A percentile compares a stretch with the other conserved stretches of the same genome.
Conservation (phyloP, 1,140 invertebrate species). For the Drosophila ironensis region DNA sequence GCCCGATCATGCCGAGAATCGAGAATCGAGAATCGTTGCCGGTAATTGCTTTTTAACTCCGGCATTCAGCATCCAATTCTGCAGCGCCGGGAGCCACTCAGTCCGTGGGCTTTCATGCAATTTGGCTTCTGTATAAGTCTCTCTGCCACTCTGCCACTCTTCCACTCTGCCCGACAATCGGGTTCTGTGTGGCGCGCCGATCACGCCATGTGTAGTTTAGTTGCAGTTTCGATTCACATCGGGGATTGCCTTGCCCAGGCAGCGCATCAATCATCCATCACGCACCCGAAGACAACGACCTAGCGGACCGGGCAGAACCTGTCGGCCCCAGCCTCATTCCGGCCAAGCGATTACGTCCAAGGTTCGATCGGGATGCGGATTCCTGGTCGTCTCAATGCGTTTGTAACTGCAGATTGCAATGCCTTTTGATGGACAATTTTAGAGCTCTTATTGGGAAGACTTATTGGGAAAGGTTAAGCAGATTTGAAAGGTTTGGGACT, state of each 20-base stretch:
- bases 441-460: too few species aligned
- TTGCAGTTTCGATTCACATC: conserved; percentile 75
- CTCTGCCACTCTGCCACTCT: conserved; percentile 24
- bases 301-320: conserved; percentile 13
- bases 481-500: too few species aligned
- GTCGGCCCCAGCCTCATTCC: conserved; percentile 18
- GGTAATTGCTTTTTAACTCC: conserved; percentile 61
- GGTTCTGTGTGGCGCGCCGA: conserved; percentile 64
- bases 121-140: conserved; percentile 81
- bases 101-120: conserved; percentile 66
- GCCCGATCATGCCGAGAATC: too few species aligned
- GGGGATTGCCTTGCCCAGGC: conserved; percentile 70
- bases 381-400: not conserved
- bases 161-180: not conserved
- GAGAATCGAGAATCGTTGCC: conserved; percentile 19
- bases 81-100: conserved; percentile 53
- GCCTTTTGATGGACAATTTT: too few species aligned
- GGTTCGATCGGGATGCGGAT: conserved; percentile 6
- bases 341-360: conserved; percentile 6
- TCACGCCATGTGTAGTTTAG: conserved; percentile 78
- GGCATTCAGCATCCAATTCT: conserved; percentile 21
- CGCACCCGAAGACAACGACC: conserved; percentile 51
- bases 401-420: not conserved
- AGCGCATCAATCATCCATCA: conserved; percentile 77
- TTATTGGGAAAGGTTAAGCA: too few species aligned